Percentiles rank a stretch among this genome's conserved stretches.
Evolutionary conservation across 2,797 vertebrate species (phyloP).

Genomic region (Cossypha niveicapilla): DNA sequence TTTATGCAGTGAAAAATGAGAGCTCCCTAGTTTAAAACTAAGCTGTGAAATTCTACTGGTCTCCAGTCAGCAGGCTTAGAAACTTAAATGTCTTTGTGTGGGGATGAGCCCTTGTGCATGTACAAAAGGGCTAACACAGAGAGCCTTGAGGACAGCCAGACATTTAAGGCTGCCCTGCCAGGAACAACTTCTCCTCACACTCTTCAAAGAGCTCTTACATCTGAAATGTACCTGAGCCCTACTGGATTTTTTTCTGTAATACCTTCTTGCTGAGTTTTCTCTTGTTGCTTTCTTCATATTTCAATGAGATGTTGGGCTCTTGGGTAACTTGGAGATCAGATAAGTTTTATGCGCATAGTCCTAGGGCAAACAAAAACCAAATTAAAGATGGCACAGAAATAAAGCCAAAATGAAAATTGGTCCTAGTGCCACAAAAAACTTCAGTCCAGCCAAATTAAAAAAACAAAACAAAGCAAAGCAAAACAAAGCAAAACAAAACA

Average conservation of each 20-base stretch:
- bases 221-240: background rate
- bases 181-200: background rate
- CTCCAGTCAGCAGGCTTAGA: background rate
- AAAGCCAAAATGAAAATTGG: background rate
- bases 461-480: no score
- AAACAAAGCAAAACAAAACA: no score
- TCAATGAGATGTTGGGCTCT: background rate
- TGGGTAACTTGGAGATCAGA: background rate
- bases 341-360: background rate
- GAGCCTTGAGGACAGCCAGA: background rate
- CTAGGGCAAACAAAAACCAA: background rate
- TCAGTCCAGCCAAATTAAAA: background rate
- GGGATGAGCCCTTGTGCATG: background rate
- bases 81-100: background rate
- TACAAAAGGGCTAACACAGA: background rate
- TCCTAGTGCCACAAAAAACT: background rate
- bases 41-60: background rate
- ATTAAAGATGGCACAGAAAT: background rate
- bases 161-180: background rate
- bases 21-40: background rate
- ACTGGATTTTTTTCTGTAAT: background rate
- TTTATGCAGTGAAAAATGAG: background rate
- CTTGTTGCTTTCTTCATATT: background rate
- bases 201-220: background rate
- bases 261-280: background rate